These are phyloP conservation scores for Gephyroberyx darwinii DNA, from an alignment of 2,797 vertebrate genomes.

Conservation along the genomic window DNA sequence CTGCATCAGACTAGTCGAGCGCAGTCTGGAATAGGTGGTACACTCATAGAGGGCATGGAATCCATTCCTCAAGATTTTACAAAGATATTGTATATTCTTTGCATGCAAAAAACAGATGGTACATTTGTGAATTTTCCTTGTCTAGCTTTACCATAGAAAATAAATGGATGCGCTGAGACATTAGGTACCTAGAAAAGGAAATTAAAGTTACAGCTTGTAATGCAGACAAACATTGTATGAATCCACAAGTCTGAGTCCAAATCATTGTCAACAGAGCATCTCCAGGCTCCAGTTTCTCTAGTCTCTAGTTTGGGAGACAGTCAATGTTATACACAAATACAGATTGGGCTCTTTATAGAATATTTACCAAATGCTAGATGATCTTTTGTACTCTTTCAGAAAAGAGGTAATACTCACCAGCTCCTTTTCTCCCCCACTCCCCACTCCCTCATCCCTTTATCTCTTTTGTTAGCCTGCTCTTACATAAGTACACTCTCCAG, in stretches of 20 bases:
- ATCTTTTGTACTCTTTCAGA: slow-evolving; percentile 9
- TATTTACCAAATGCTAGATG: slow-evolving; percentile 20
- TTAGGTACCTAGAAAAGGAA: no score
- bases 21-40: slow-evolving; percentile 40
- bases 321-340: neutral
- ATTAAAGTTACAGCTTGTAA: neutral
- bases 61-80: slow-evolving; percentile 21
- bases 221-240: slow-evolving; percentile 7
- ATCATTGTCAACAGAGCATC: slow-evolving; percentile 8
- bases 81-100: neutral
- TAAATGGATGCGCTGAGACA: neutral
- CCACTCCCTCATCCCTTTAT: neutral
- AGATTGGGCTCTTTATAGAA: slow-evolving; percentile 16
- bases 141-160: neutral
- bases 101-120: neutral
- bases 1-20: slow-evolving; percentile 48
- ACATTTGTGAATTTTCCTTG: no score
- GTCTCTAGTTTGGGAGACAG: slow-evolving; percentile 5
- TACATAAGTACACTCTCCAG: slow-evolving; percentile 14
- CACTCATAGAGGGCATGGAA: slow-evolving; percentile 18
- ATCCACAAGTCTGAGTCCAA: slow-evolving; percentile 5
- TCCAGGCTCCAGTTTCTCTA: slow-evolving; percentile 17
- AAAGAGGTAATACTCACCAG: slow-evolving; percentile 9
- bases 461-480: slow-evolving; percentile 17
- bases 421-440: slow-evolving; percentile 11